phyloP scores from a whole-genome alignment of 2,113 vertebrate species.

The Sclerurus mexicanus region DNA sequence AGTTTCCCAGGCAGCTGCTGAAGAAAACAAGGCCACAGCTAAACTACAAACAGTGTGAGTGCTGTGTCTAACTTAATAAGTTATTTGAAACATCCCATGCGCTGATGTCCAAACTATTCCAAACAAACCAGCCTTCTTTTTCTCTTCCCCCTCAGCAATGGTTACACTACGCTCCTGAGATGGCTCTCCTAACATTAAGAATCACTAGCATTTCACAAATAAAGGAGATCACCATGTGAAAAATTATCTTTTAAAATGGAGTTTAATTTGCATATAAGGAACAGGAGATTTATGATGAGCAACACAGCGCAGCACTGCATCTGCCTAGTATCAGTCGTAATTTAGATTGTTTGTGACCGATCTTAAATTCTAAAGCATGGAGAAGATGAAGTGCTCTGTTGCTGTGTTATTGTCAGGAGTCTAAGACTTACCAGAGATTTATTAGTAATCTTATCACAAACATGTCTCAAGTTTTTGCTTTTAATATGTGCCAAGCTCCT shows the following conservation, averaged over 20 bases:
- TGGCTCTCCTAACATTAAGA: slow-evolving; percentile 50
- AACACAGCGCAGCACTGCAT: slow-evolving; percentile 74
- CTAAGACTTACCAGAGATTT: slow-evolving; percentile 88
- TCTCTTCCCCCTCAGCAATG: neutral
- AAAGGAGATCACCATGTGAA: slow-evolving; percentile 80
- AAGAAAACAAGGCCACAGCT: neutral
- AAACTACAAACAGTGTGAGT: neutral
- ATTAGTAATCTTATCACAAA: slow-evolving; percentile 95
- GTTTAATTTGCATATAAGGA: slow-evolving; percentile 93
- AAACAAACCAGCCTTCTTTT: neutral
- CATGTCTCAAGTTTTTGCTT: slow-evolving; percentile 91
- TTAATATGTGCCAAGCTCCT: slow-evolving; percentile 89
- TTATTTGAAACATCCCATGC: slow-evolving; percentile 2
- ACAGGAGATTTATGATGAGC: slow-evolving; percentile 85
- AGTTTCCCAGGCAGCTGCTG: slow-evolving; percentile 13
- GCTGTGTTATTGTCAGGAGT: slow-evolving; percentile 88
- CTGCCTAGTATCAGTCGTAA: slow-evolving; percentile 84
- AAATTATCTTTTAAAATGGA: slow-evolving; percentile 92
- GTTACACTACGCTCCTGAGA: neutral
- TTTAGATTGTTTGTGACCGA: slow-evolving; percentile 89
- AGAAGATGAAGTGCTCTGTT: slow-evolving; percentile 85
- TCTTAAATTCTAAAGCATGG: slow-evolving; percentile 88
- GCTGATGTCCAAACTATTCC: neutral
- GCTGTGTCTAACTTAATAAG: slow-evolving; percentile 50
- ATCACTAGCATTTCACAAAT: slow-evolving; percentile 73